Evolutionary conservation across 2,888 invertebrate species (phyloP).

Genomic region (Metacarcinus magister): DNA sequence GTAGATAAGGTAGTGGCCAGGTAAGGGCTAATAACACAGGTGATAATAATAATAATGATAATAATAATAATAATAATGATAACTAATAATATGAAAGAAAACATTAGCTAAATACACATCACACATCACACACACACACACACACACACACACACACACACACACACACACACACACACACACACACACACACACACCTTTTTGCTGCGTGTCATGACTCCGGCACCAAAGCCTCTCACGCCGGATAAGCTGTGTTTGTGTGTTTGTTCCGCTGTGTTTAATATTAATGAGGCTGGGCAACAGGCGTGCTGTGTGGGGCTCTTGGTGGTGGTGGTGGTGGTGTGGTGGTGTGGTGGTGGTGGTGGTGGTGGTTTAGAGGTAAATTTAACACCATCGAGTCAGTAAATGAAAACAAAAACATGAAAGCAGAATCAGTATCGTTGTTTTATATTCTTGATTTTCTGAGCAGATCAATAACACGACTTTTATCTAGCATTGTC

Average conservation of each 20-base stretch:
- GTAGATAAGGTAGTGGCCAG: too few species aligned
- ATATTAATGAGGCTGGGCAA: constrained; percentile 9
- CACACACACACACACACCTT: neutral
- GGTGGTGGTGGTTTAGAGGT: neutral
- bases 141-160: neutral
- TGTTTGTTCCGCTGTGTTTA: constrained; percentile 1
- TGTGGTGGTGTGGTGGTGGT: neutral
- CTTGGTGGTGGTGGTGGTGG: neutral
- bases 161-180: constrained; percentile 56
- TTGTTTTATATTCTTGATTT: neutral
- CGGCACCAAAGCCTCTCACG: neutral
- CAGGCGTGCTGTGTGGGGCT: neutral
- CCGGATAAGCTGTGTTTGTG: constrained; percentile 40
- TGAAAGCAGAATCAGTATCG: neutral
- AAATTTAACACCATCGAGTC: too few species aligned
- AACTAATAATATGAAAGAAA: constrained; percentile 13
- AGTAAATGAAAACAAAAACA: neutral
- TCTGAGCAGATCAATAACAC: too few species aligned
- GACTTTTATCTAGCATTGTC: too few species aligned
- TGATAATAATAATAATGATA: constrained; percentile 33
- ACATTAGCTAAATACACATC: neutral
- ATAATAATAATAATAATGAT: constrained; percentile 49
- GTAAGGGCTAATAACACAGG: neutral
- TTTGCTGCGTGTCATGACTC: constrained; percentile 26
- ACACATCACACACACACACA: neutral